phyloP scores from a whole-genome alignment of 2,888 invertebrate genomes.

The Thysanoteuthis rhombus region DNA sequence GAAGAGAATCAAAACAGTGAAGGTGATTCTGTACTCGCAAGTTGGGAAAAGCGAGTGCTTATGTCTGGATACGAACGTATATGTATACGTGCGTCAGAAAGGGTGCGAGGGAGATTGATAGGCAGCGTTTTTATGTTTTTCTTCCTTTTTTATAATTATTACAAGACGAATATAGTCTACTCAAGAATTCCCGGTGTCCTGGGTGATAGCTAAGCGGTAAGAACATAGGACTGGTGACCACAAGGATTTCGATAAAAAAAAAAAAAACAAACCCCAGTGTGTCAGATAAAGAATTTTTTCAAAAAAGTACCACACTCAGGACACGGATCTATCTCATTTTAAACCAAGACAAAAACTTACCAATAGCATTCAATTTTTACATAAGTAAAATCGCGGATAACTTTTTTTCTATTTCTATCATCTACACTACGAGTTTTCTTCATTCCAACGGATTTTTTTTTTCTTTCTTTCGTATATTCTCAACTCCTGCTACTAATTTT shows the following conservation, averaged over 20 bases:
- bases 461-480: neutral
- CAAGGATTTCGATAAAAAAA: neutral
- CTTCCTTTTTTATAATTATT: conserved; percentile 12
- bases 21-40: neutral
- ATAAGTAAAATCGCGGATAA: neutral
- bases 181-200: conserved; percentile 12
- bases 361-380: neutral
- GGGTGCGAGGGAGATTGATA: no score
- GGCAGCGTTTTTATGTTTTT: neutral
- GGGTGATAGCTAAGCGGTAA: neutral
- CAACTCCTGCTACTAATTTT: neutral
- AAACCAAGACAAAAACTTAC: neutral
- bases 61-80: neutral
- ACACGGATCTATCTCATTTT: neutral
- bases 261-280: neutral
- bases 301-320: neutral
- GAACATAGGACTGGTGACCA: neutral
- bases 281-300: no score
- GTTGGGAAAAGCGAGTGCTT: neutral
- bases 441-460: neutral
- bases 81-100: neutral
- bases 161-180: neutral
- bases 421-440: neutral
- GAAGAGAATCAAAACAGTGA: neutral
- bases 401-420: neutral